Evolutionary conservation across 2,797 vertebrate species (phyloP).

Genomic region (Propithecus perrieri): DNA sequence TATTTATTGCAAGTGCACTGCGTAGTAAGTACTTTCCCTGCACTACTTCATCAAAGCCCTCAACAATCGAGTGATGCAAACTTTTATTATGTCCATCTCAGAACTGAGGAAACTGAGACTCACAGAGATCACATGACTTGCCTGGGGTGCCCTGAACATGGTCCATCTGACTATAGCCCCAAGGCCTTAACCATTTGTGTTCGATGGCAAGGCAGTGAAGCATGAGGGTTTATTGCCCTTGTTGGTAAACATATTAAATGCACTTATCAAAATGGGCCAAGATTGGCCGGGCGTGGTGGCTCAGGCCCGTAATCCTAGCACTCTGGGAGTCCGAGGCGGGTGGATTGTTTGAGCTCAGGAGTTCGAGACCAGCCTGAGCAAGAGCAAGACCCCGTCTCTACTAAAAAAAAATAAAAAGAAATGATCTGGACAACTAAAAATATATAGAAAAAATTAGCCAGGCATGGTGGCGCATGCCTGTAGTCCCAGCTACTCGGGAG

Average conservation of each 20-base stretch:
- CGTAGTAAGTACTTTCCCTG: rapidly evolving
- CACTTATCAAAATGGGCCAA: not conserved
- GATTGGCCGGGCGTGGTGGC: too few species aligned
- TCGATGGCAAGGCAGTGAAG: not conserved
- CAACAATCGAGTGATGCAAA: not conserved
- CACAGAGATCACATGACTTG: not conserved
- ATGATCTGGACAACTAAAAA: too few species aligned
- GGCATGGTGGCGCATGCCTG: too few species aligned
- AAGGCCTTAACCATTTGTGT: not conserved
- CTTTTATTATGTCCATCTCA: not conserved
- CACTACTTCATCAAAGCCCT: not conserved
- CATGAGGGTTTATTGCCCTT: not conserved
- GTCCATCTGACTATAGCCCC: not conserved
- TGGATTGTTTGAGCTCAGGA: too few species aligned
- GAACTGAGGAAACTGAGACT: not conserved
- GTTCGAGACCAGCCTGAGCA: too few species aligned
- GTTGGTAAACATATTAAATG: not conserved
- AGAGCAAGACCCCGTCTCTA: too few species aligned
- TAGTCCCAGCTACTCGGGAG: too few species aligned
- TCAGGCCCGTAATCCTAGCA: too few species aligned
- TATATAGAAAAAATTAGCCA: too few species aligned
- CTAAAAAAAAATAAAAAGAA: too few species aligned
- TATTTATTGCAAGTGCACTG: not conserved
- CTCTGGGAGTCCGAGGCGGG: too few species aligned
- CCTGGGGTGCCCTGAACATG: not conserved